A percentile compares a stretch with the other conserved stretches of the same genome.
Evolutionary conservation across 2,113 vertebrate species (phyloP).

Genomic region (Sus scrofa): DNA sequence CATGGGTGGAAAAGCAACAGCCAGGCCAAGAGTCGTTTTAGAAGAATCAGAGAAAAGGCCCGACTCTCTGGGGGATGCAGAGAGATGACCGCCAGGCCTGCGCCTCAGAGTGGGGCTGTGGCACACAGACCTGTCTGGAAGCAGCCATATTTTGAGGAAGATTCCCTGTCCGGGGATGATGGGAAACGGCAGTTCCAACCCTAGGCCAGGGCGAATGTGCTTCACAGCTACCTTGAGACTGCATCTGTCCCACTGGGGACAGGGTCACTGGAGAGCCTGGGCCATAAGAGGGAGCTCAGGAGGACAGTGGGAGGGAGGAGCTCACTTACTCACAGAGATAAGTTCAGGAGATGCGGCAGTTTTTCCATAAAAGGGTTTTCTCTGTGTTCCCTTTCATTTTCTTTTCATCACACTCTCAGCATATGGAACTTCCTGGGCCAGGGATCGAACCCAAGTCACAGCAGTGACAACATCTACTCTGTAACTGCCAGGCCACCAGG

Average conservation of each 20-base stretch:
- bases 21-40: not conserved
- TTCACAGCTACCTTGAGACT: not conserved
- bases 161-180: not conserved
- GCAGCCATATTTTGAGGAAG: not conserved
- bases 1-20: not conserved
- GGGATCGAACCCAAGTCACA: no score
- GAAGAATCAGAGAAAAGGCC: not conserved
- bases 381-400: not conserved
- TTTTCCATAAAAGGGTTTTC: not conserved
- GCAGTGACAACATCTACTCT: no score
- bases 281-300: accelerated
- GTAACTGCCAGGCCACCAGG: no score
- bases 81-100: not conserved
- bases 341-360: not conserved
- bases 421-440: no score
- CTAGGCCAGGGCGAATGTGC: not conserved
- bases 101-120: not conserved
- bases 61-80: not conserved
- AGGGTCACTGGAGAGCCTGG: not conserved
- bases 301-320: not conserved
- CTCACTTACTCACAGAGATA: not conserved
- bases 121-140: accelerated
- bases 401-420: no score
- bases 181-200: not conserved
- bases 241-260: not conserved